These are phyloP conservation scores for Salminus brasiliensis DNA, from an alignment of 2,113 vertebrate genomes.

Conservation along the genomic window DNA sequence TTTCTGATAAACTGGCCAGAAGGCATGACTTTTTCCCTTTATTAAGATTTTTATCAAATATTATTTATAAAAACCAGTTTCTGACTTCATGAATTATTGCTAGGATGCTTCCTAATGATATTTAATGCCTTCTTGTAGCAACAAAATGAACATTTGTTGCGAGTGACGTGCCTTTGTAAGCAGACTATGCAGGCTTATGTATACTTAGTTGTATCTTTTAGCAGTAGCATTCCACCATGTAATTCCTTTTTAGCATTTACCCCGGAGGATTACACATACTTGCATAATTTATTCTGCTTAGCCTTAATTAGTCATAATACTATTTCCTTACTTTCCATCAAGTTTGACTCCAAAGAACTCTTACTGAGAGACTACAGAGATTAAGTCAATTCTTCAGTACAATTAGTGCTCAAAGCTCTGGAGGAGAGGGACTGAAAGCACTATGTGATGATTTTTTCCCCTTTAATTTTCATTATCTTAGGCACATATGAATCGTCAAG, in stretches of 20 bases:
- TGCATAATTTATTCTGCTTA: constrained; percentile 64
- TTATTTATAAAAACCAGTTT: too few species aligned
- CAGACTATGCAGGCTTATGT: neutral
- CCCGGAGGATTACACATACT: constrained; percentile 64
- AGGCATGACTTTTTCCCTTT: too few species aligned
- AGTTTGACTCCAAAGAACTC: constrained; percentile 47
- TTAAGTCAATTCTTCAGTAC: constrained; percentile 55
- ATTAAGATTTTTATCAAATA: too few species aligned
- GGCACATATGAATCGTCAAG: constrained; percentile 60
- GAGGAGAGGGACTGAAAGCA: constrained; percentile 52
- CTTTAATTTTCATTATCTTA: constrained; percentile 60
- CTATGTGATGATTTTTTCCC: constrained; percentile 22
- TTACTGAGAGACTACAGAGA: constrained; percentile 57
- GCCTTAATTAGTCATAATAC: constrained; percentile 71
- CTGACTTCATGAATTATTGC: too few species aligned
- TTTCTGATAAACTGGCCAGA: too few species aligned
- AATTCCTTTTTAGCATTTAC: constrained; percentile 46
- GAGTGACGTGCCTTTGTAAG: neutral
- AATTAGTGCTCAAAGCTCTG: constrained; percentile 58
- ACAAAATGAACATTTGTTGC: neutral
- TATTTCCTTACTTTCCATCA: constrained; percentile 66
- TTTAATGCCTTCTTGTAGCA: neutral
- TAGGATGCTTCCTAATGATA: too few species aligned
- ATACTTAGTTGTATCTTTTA: constrained; percentile 23
- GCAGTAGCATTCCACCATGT: constrained; percentile 17